A percentile compares a stretch with the other conserved stretches of the same genome.
Conservation (phyloP, 2,797 vertebrate genomes). For the Enteromius radiatus region DNA sequence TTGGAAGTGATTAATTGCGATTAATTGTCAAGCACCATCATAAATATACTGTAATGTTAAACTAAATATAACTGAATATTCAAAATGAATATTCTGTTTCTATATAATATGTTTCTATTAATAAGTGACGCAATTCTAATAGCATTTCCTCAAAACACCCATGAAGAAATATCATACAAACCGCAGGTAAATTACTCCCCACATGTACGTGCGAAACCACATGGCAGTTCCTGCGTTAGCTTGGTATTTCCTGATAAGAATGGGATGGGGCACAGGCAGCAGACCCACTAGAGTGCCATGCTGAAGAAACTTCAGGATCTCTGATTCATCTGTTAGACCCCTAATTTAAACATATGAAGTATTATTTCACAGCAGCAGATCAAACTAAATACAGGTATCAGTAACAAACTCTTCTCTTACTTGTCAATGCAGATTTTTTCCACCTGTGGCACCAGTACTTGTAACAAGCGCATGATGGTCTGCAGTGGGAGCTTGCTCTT, state of each 20-base stretch:
- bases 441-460: constrained; percentile 97
- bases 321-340: constrained; percentile 95
- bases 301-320: constrained; percentile 97
- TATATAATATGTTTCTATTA: neutral
- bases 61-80: too few relatives aligned
- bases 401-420: constrained; percentile 70
- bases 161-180: constrained; percentile 67
- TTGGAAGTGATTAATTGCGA: too few relatives aligned
- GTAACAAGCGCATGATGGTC: constrained; percentile 96
- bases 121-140: neutral
- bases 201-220: constrained; percentile 99
- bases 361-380: neutral
- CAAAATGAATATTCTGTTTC: neutral
- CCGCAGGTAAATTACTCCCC: constrained; percentile 98
- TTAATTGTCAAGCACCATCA: too few relatives aligned
- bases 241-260: constrained; percentile 98
- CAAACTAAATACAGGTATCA: neutral
- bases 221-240: constrained; percentile 96
- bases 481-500: constrained; percentile 95
- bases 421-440: constrained; percentile 99
- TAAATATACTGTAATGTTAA: neutral
- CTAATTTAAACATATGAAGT: constrained; percentile 68
- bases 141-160: too few relatives aligned
- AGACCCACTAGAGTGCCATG: constrained; percentile 97
- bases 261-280: constrained; percentile 96